Evolutionary conservation across 1,140 invertebrate genomes (phyloP).

Genomic region (Ceratoteleas bidentatus): DNA sequence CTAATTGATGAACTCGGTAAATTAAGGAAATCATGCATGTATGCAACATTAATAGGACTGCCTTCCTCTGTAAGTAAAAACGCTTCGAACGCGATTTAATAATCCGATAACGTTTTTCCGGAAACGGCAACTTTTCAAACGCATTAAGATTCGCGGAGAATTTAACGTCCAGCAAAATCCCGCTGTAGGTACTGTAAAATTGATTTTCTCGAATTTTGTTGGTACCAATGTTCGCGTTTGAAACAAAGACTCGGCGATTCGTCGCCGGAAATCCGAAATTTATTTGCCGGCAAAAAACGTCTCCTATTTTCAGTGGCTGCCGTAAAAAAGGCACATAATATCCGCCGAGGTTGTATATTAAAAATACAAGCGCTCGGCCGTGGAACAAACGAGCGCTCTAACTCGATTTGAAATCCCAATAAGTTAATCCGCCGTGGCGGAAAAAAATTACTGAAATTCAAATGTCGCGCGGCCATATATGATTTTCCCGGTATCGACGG

Average conservation of each 20-base stretch:
- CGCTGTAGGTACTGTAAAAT: too few species aligned
- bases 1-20: too few species aligned
- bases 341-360: slow-evolving; percentile 11
- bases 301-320: background rate
- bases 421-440: background rate
- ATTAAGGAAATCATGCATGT: too few species aligned
- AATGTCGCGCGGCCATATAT: slow-evolving; percentile 38
- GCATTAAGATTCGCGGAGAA: slow-evolving; percentile 1
- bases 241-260: too few species aligned
- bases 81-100: too few species aligned
- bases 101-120: too few species aligned
- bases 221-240: too few species aligned
- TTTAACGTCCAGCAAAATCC: too few species aligned
- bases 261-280: slow-evolving; percentile 9
- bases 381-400: slow-evolving; percentile 31
- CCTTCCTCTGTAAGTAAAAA: too few species aligned
- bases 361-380: slow-evolving; percentile 27
- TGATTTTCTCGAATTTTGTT: too few species aligned
- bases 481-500: slow-evolving; percentile 45
- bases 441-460: slow-evolving; percentile 22
- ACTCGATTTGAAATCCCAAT: slow-evolving; percentile 28
- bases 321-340: slow-evolving; percentile 1
- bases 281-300: slow-evolving; percentile 8
- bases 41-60: too few species aligned
- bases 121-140: background rate